Percentiles rank a stretch among this genome's conserved stretches.
Conservation (phyloP, 2,797 vertebrate species). For the Muscicapa striata region DNA sequence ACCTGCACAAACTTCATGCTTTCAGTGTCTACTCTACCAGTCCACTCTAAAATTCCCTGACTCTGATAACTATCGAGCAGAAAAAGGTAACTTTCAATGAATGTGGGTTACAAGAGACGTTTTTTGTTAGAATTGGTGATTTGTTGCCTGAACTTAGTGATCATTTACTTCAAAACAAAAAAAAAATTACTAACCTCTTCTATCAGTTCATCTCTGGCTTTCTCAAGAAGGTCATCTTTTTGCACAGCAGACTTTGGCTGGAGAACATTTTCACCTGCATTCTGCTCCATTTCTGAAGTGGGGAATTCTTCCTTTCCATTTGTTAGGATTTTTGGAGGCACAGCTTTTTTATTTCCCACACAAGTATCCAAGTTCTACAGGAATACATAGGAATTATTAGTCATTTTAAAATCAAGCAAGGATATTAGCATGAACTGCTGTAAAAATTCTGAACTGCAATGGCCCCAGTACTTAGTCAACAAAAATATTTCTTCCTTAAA, state of each 20-base stretch:
- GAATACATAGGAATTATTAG: neutral
- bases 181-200: slow-evolving; percentile 71
- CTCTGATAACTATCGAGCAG: neutral
- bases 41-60: neutral
- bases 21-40: neutral
- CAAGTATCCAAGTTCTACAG: slow-evolving; percentile 1
- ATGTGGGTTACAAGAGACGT: neutral
- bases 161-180: neutral
- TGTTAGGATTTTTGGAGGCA: neutral
- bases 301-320: neutral
- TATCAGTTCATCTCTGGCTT: slow-evolving; percentile 62
- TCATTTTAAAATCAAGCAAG: neutral
- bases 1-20: neutral
- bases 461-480: neutral
- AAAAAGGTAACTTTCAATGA: neutral
- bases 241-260: neutral
- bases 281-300: neutral
- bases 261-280: neutral
- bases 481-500: neutral
- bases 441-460: neutral
- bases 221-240: slow-evolving; percentile 24
- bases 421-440: neutral
- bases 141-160: neutral
- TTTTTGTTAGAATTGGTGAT: neutral
- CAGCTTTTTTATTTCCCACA: neutral